phyloP scores from a whole-genome alignment of 2,797 vertebrate genomes.

The Gouania willdenowi region DNA sequence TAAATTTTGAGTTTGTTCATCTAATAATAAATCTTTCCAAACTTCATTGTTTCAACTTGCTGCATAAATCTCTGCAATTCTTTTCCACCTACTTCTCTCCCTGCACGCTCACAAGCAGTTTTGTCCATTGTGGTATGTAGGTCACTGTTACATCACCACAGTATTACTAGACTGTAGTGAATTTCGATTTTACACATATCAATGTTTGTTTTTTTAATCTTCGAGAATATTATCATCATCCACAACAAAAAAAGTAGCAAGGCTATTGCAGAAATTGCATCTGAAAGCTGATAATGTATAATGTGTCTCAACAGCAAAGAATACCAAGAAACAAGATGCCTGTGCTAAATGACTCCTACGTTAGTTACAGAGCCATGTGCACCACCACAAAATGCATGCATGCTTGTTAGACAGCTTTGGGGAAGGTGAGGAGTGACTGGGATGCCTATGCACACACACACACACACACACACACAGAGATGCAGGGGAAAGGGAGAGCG shows the following conservation, averaged over 20 bases:
- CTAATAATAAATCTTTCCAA: neutral
- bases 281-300: too few species aligned
- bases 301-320: too few species aligned
- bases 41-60: neutral
- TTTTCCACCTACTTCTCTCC: neutral
- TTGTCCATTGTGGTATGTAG: neutral
- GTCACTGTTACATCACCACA: constrained; percentile 5
- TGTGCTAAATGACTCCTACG: too few species aligned
- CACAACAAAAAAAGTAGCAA: neutral
- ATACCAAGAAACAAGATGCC: too few species aligned
- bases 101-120: neutral
- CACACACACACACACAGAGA: constrained; percentile 16
- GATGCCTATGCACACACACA: neutral
- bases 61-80: too few species aligned
- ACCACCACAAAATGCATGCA: neutral
- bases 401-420: neutral
- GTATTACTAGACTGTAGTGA: too few species aligned
- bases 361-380: too few species aligned
- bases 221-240: too few species aligned
- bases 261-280: too few species aligned
- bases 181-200: neutral
- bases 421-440: neutral
- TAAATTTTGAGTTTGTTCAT: too few species aligned
- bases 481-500: constrained; percentile 48
- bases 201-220: too few species aligned